A percentile compares a stretch with the other conserved stretches of the same genome.
Evolutionary conservation across 2,797 vertebrate genomes (phyloP).

Genomic region (Prionace glauca): DNA sequence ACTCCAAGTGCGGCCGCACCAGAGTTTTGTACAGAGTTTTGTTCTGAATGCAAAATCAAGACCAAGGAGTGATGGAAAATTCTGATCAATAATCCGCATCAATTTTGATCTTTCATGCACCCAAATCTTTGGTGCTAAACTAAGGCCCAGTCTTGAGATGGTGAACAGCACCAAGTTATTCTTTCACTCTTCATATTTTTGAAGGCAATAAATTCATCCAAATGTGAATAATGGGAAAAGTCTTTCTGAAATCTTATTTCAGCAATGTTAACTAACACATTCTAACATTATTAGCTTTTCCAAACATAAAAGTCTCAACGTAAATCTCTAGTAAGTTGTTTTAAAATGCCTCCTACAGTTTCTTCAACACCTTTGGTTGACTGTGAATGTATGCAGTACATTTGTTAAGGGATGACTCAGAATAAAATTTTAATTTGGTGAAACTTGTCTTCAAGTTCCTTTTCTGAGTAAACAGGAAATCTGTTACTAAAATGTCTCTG

Average conservation of each 20-base stretch:
- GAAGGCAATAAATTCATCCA: background rate
- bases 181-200: background rate
- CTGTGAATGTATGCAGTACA: slow-evolving; percentile 7
- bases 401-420: slow-evolving; percentile 31
- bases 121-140: background rate
- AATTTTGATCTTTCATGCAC: background rate
- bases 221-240: background rate
- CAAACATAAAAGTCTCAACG: background rate
- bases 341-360: slow-evolving; percentile 30
- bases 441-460: background rate
- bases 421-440: background rate
- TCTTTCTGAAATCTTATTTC: too few relatives aligned
- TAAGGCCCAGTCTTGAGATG: background rate
- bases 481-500: background rate
- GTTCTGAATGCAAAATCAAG: background rate
- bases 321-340: slow-evolving; percentile 4
- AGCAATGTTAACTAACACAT: background rate
- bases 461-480: background rate
- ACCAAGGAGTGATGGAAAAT: background rate
- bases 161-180: background rate
- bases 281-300: background rate
- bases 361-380: slow-evolving; percentile 26
- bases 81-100: background rate
- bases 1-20: too few relatives aligned
- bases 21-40: too few relatives aligned